A percentile compares a stretch with the other conserved stretches of the same genome.
Evolutionary conservation across 1,140 invertebrate species (phyloP).

Genomic region (Lepidurus packardi): DNA sequence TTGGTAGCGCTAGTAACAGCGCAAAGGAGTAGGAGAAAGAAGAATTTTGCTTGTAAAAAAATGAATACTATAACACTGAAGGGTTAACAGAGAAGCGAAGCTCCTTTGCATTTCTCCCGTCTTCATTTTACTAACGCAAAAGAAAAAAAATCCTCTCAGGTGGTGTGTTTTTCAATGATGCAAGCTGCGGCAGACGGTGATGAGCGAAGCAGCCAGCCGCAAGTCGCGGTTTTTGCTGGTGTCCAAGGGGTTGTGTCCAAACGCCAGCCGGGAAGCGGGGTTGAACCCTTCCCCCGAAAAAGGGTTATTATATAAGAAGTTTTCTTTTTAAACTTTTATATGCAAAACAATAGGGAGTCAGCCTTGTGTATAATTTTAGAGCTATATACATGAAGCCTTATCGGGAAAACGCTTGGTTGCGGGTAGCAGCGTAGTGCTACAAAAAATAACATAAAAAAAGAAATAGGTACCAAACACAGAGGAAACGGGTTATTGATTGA

Average conservation of each 20-base stretch:
- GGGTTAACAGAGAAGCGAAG: too few relatives aligned
- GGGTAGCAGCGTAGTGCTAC: neutral
- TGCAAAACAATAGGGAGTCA: constrained; percentile 15
- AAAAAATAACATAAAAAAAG: neutral
- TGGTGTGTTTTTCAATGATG: too few relatives aligned
- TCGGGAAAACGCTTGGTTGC: neutral
- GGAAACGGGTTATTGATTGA: constrained; percentile 18
- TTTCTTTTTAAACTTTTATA: neutral
- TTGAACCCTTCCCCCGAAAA: neutral
- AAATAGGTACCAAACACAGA: neutral
- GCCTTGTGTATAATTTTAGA: constrained; percentile 1
- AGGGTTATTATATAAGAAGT: neutral
- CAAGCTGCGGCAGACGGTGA: too few relatives aligned
- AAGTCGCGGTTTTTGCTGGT: neutral
- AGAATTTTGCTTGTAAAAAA: too few relatives aligned
- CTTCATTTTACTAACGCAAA: too few relatives aligned
- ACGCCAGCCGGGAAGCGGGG: constrained; percentile 12
- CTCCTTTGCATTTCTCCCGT: too few relatives aligned
- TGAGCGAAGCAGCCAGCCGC: neutral
- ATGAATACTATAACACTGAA: too few relatives aligned
- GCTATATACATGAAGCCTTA: neutral
- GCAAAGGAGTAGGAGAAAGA: too few relatives aligned
- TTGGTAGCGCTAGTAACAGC: too few relatives aligned
- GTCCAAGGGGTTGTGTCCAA: neutral
- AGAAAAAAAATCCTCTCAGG: too few relatives aligned